Conservation (phyloP, 1,140 invertebrate genomes). For the Meloidogyne chitwoodi region DNA sequence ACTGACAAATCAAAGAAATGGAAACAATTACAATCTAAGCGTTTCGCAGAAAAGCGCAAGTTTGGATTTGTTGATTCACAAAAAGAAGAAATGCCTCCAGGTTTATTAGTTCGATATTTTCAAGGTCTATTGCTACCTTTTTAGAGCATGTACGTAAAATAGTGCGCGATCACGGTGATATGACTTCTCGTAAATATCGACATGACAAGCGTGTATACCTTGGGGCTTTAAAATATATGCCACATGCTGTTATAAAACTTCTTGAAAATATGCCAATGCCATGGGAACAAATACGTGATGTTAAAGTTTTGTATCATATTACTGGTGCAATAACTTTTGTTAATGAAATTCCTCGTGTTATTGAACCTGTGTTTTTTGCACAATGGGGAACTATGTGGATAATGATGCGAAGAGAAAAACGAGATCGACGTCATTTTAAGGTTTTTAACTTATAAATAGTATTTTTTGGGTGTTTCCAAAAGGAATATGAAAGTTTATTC, state of each 20-base stretch:
- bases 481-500: no score
- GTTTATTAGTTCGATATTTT: conserved; percentile 21
- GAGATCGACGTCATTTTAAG: conserved; percentile 90
- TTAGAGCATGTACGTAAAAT: conserved; percentile 93
- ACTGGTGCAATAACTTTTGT: conserved; percentile 96
- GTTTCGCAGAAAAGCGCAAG: conserved; percentile 94
- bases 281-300: conserved; percentile 98
- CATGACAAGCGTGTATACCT: conserved; percentile 98
- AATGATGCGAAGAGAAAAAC: conserved; percentile 96
- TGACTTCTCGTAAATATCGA: conserved; percentile 95
- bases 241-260: conserved; percentile 96
- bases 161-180: conserved; percentile 97
- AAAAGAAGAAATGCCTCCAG: conserved; percentile 97
- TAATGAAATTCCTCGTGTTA: conserved; percentile 99
- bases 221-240: conserved; percentile 97
- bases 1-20: conserved; percentile 80
- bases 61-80: conserved; percentile 98
- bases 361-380: conserved; percentile 96
- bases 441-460: conserved; percentile 22
- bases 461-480: no score
- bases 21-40: conserved; percentile 94
- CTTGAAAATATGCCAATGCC: conserved; percentile 99
- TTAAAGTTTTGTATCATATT: conserved; percentile 72
- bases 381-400: conserved; percentile 99
- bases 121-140: background rate